These are phyloP conservation scores for Cataglyphis livida DNA, from an alignment of 2,888 invertebrate genomes.

Conservation along the genomic window DNA sequence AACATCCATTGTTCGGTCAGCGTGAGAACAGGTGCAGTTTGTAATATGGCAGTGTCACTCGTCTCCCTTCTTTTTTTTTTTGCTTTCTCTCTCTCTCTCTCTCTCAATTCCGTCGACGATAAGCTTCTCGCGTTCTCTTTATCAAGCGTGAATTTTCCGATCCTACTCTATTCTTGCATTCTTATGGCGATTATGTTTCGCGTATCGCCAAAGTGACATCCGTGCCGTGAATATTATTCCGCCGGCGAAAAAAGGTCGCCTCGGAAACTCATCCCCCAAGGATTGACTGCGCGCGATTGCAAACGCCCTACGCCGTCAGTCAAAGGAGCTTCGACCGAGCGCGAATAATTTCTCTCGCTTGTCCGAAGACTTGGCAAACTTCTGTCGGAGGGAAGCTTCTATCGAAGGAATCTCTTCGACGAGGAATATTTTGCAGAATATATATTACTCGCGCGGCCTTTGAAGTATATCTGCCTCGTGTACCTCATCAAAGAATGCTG, in stretches of 20 bases:
- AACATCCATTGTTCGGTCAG: conserved; percentile 75
- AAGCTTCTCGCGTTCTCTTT: conserved; percentile 31
- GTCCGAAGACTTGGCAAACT: conserved; percentile 60
- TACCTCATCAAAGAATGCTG: conserved; percentile 46
- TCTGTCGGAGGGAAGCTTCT: conserved; percentile 29
- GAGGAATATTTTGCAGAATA: conserved; percentile 58
- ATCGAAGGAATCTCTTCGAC: conserved; percentile 55
- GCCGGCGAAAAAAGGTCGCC: conserved; percentile 20
- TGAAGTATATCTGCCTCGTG: conserved; percentile 37
- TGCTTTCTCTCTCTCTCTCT: not conserved
- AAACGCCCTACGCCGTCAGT: conserved; percentile 56
- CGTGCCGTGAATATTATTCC: conserved; percentile 60
- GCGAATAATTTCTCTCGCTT: conserved; percentile 67
- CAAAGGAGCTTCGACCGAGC: conserved; percentile 65
- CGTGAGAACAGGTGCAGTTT: conserved; percentile 73
- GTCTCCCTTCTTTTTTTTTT: conserved; percentile 43
- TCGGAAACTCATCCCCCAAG: conserved; percentile 45
- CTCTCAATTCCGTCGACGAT: not conserved
- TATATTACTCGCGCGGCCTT: conserved; percentile 58
- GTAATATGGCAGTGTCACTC: conserved; percentile 53
- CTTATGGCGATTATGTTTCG: conserved; percentile 42
- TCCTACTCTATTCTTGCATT: not conserved
- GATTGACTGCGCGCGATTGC: conserved; percentile 50
- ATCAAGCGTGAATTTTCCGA: conserved; percentile 18
- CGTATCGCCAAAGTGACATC: conserved; percentile 32